phyloP scores from a whole-genome alignment of 2,888 invertebrate species.

The Exocentrus adspersus region DNA sequence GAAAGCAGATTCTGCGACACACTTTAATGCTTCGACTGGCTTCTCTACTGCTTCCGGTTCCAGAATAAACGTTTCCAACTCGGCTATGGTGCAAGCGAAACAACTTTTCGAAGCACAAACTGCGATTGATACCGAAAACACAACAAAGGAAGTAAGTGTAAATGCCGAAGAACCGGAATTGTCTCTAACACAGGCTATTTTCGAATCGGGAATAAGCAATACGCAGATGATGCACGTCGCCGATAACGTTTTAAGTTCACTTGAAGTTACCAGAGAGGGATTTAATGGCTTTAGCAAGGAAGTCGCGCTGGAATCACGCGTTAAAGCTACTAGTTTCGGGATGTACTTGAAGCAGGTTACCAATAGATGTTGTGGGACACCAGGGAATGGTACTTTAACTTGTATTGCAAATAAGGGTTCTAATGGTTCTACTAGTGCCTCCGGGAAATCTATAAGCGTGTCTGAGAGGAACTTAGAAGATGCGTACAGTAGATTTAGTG shows the following conservation, averaged over 20 bases:
- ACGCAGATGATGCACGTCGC: constrained; percentile 27
- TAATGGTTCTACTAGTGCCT: constrained; percentile 31
- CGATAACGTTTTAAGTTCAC: constrained; percentile 19
- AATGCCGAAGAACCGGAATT: constrained; percentile 25
- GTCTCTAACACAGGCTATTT: constrained; percentile 34
- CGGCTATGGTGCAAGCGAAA: background rate
- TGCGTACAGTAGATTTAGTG: constrained; percentile 54
- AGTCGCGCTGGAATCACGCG: background rate
- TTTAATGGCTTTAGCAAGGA: constrained; percentile 34
- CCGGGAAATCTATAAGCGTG: constrained; percentile 22
- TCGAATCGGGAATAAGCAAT: constrained; percentile 31
- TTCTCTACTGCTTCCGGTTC: background rate
- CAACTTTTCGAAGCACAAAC: background rate
- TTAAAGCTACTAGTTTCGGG: background rate
- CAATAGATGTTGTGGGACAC: background rate
- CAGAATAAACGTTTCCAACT: background rate
- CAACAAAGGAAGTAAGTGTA: too few species aligned
- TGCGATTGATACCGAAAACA: too few species aligned
- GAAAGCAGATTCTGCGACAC: constrained; percentile 20
- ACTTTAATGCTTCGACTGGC: background rate
- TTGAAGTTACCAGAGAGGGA: background rate
- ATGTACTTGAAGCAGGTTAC: too few species aligned
- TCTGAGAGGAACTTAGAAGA: constrained; percentile 52
- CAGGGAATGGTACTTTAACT: too few species aligned
- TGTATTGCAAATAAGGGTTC: too few species aligned